Conservation (phyloP, 2,797 vertebrate genomes). For the Pelochelys cantorii region DNA sequence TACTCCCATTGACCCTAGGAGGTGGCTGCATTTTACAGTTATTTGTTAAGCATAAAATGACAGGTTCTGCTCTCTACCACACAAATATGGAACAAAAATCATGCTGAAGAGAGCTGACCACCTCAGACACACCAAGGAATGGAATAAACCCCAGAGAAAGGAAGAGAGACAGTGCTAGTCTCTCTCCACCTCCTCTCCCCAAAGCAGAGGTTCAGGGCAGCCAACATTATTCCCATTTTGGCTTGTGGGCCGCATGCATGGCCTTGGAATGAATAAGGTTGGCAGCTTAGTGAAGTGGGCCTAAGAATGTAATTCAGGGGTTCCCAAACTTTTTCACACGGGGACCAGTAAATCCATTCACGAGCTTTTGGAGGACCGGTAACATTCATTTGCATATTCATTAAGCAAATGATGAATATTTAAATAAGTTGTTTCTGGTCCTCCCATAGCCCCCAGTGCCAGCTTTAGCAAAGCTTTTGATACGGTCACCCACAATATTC, state of each 20-base stretch:
- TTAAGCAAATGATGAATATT: too few relatives aligned
- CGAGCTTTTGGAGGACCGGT: too few relatives aligned
- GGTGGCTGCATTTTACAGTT: neutral
- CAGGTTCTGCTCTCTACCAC: accelerated
- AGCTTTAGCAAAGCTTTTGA: too few relatives aligned
- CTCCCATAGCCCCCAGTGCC: too few relatives aligned
- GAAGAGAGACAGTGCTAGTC: neutral
- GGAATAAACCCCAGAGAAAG: neutral
- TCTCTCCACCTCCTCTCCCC: accelerated
- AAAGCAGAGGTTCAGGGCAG: neutral
- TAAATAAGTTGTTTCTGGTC: too few relatives aligned
- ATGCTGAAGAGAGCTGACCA: neutral
- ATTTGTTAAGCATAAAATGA: neutral
- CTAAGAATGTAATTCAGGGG: too few relatives aligned
- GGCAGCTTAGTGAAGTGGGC: neutral
- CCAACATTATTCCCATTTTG: neutral
- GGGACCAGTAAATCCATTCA: too few relatives aligned
- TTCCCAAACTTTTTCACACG: too few relatives aligned
- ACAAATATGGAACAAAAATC: neutral
- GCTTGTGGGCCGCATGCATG: neutral
- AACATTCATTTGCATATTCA: too few relatives aligned
- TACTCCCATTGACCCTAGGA: neutral
- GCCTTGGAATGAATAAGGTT: neutral
- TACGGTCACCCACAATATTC: too few relatives aligned
- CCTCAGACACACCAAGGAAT: neutral